Percentiles rank a stretch among this genome's conserved stretches.
Conservation (phyloP, 2,797 vertebrate species). For the Garrulus glandarius region DNA sequence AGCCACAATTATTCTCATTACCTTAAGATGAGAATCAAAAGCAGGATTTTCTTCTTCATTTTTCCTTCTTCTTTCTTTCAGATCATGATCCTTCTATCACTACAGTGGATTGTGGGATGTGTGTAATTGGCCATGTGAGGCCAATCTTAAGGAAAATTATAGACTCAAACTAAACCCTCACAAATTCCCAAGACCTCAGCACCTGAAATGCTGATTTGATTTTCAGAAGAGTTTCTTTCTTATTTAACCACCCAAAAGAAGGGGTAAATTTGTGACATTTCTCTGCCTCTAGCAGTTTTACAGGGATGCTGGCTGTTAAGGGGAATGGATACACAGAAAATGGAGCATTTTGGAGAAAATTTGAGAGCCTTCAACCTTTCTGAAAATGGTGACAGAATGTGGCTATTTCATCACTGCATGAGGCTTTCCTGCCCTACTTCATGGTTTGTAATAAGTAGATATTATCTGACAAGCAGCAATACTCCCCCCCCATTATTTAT, state of each 20-base stretch:
- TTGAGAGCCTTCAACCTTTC: neutral
- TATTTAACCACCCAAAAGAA: neutral
- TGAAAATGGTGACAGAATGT: neutral
- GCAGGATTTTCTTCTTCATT: neutral
- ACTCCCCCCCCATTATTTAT: neutral
- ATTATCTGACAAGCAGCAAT: neutral
- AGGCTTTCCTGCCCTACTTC: neutral
- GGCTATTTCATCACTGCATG: neutral
- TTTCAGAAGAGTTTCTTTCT: neutral
- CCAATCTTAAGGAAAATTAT: neutral
- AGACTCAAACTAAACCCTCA: neutral
- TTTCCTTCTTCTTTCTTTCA: neutral
- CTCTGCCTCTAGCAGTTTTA: neutral
- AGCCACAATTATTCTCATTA: conserved; percentile 40
- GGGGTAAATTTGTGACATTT: neutral
- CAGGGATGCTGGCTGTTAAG: neutral
- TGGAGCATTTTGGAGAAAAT: neutral
- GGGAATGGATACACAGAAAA: neutral
- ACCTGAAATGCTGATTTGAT: neutral
- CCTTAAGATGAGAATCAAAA: conserved; percentile 10
- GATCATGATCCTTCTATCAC: neutral
- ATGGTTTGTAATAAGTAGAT: neutral
- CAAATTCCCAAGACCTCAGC: neutral
- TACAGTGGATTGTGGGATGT: neutral
- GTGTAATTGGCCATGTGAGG: neutral